Evolutionary conservation across 1,140 invertebrate species (phyloP), one percentile per base, ranked within the genome.

Genomic region (Pararge aegeria): DNA sequence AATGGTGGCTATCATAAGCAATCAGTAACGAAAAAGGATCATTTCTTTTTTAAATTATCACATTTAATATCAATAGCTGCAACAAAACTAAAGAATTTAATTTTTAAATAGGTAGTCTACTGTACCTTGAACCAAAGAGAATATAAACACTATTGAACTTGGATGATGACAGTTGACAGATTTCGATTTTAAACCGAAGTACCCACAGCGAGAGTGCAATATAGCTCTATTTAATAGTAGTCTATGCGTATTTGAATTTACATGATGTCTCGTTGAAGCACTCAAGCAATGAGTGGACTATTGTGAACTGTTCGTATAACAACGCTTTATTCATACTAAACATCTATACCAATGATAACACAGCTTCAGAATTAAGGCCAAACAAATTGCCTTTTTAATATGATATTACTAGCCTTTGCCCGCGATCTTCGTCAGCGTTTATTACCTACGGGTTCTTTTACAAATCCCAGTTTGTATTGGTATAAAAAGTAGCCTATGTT

Each of bases 201-300:
- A 37, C 34, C 10, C 2, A 12, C 34, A 40, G 18, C 34, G n/a
- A 13, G 0, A 38, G 6, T 9, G 9, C 21, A 7, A 12, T 40
- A 12, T 34, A 34, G 30, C 30, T 56, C 44, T 56, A 7, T 48
- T 9, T 1, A 19, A 19, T 13, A 34, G 38, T 74, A 61, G 61
- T 66, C 66, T 77, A 34, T 58, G 34, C 37, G 48, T 37, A 42
- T 72, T 65, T 62, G 42, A 67, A 73, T 74, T 59, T 55, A 50
- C 58, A 65, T 59, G 59, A 61, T 61, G 70, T 66, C 50, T 61
- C 58, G 53, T 75, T 70, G 67, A 65, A 50, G 42, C 46, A 58
- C 55, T 55, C 46, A 29, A 58, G 62, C 60, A 61, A 60, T 62
- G 56, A 66, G 40, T 62, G 62, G 21, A 51, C 61, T 51, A 61